These are phyloP conservation scores for Fulica atra DNA, from an alignment of 2,113 vertebrate genomes.

Conservation along the genomic window DNA sequence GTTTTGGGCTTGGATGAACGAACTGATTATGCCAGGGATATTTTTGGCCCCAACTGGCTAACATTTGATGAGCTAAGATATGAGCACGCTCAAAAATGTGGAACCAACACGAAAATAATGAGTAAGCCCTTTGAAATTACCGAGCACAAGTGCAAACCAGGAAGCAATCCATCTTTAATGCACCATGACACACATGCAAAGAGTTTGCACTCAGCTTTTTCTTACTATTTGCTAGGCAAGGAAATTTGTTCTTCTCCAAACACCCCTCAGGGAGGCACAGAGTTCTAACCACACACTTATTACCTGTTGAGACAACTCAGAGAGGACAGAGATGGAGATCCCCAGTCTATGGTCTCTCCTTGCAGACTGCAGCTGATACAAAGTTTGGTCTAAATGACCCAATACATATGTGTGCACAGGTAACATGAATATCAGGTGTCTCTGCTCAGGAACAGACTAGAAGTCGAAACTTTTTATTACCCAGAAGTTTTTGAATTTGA, in stretches of 20 bases:
- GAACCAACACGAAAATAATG: constrained; percentile 50
- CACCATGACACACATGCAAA: not conserved
- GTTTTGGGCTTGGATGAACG: constrained; percentile 10
- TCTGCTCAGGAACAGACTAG: not conserved
- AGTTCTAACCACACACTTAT: not conserved
- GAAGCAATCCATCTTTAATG: constrained; percentile 20
- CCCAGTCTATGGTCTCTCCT: not conserved
- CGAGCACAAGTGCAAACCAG: not conserved
- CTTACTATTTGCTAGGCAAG: not conserved
- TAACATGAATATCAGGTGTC: not conserved
- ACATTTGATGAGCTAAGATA: constrained; percentile 50
- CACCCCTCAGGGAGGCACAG: not conserved
- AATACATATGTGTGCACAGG: too few species aligned
- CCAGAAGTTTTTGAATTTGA: not conserved
- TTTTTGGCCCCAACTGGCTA: constrained; percentile 44
- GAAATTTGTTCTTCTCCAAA: not conserved
- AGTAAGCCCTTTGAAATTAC: constrained; percentile 47
- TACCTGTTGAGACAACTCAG: not conserved
- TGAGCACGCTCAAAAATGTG: not conserved
- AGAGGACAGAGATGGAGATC: not conserved
- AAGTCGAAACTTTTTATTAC: not conserved
- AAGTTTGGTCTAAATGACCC: too few species aligned
- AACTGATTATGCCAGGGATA: constrained; percentile 40
- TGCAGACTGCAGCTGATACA: not conserved
- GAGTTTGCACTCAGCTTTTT: not conserved